Evolutionary conservation across 2,888 invertebrate genomes (phyloP), one percentile per base, ranked within the genome.

Genomic region (Erynnis tages): DNA sequence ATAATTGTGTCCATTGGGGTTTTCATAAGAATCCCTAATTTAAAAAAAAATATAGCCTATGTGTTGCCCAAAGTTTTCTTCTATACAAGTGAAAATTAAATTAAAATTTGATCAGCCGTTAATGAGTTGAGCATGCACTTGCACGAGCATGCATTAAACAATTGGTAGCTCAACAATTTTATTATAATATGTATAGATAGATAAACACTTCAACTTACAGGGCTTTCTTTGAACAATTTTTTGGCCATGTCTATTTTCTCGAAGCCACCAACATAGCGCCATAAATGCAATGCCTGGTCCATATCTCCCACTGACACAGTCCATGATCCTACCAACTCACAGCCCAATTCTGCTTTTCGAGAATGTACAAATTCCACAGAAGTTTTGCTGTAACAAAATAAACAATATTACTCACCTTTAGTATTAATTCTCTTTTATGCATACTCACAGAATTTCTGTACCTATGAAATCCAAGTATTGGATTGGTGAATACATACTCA

Each of bases 211-310:
- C 4, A 11, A 72, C 86, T 82, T 81, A 95, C 96, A 71, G 91
- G 79, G 81, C 94, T 94, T 66, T 92, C 90, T 61, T 87, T 91
- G 43, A 96, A 91, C 55, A 94, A 78, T 59, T 91, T 88, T 71
- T 95, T 94, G 21, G 95, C 94, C 65, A 92, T 91, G 82, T 97
- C 97, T 66, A 97, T 94, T 65, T 94, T 93, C 71, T 95, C 93
- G 72, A 97, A 99, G 14, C 99, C 99, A 41, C 98, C 97, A 7
- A 94, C 95, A 76, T 97, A 98, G 71, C 95, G 94, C 98, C 98
- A 99, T 50, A 99, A 91, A 82, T 99, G 98, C 55, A 99, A 90
- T 11, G 95, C 97, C 86, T 99, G 99, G 90, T 99, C 99, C 91
- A 98, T 95, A 74, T 99, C 98, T 25, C 99, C 99, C 29, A 97